A percentile compares a stretch with the other conserved stretches of the same genome.
Evolutionary conservation across 1,140 invertebrate species (phyloP).

Genomic region (Mycetomoellerius zeteki): DNA sequence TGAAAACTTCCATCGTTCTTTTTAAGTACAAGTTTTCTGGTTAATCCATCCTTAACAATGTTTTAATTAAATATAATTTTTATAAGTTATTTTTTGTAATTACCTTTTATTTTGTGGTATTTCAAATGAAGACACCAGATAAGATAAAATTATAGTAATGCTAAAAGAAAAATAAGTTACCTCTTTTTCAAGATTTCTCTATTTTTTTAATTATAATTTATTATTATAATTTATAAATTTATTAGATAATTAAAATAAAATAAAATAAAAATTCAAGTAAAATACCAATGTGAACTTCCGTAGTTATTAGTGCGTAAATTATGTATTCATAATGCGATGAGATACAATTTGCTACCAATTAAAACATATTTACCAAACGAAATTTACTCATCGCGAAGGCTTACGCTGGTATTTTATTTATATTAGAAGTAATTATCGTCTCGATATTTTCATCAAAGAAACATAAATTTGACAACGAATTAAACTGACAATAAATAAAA

Average conservation of each 20-base stretch:
- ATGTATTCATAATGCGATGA: too few species aligned
- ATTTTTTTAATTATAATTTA: neutral
- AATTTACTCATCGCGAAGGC: too few species aligned
- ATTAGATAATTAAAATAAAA: too few species aligned
- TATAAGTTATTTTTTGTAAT: neutral
- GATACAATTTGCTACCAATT: too few species aligned
- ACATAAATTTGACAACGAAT: neutral
- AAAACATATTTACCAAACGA: too few species aligned
- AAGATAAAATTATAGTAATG: neutral
- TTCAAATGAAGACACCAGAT: neutral
- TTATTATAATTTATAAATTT: neutral
- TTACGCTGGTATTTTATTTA: too few species aligned
- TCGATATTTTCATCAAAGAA: neutral
- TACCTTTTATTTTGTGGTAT: neutral
- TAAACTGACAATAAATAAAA: conserved; percentile 18
- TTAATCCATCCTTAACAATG: neutral
- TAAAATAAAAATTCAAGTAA: too few species aligned
- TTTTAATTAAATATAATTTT: neutral
- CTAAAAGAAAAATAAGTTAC: neutral
- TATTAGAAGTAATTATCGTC: neutral
- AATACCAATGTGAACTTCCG: too few species aligned
- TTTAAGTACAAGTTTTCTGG: neutral
- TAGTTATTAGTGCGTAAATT: too few species aligned
- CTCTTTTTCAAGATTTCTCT: neutral
- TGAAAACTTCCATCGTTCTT: neutral